Base-by-base conservation (phyloP, 2,888 invertebrate genomes). In the Phrixothrix hirtus region DNA sequence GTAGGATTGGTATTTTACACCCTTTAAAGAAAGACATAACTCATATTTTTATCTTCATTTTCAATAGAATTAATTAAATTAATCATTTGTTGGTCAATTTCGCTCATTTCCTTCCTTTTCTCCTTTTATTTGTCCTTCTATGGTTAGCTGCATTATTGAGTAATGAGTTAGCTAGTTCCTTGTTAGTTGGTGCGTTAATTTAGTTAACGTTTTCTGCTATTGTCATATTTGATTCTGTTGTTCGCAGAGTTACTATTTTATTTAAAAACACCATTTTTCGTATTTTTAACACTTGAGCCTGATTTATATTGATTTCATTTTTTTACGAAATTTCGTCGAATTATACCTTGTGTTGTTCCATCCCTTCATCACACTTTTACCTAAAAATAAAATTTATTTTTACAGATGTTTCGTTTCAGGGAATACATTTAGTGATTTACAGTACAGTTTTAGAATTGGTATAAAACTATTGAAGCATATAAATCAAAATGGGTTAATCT, bases 361-460 rank as follows among this genome's bases (percentile, higher is more conserved):
- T 15, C 16, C 16, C 16, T 34, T 34, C 1, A 34, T 34, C 14
- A 34, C 15, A 3, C 1, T 6, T 10, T 34, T 34, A 7, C 15
- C 34, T 34, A 16, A 34, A 34, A 34, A 11, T 29, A 29, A 29
- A 29, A 29, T n/a, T 37, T 27, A 39, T 27, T 27, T 2, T 60
- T 57, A 49, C 53, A 58, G 51, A 53, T 60, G 59, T 53, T 54
- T 64, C 52, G 62, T 57, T 38, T 34, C 57, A 48, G 60, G 63
- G 42, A 59, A 58, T 39, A 45, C 64, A 50, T 62, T 65, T 38
- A 53, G 50, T 29, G 61, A 64, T 60, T 59, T 64, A 45, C 60
- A 64, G 41, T 63, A 61, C 54, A 55, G 43, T 43, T 63, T 58
- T 50, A 58, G 56, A 53, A 49, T 62, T 17, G 64, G 61, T 26